Percentiles rank a stretch among this genome's conserved stretches.
Evolutionary conservation across 2,113 vertebrate genomes (phyloP).

Genomic region (Xyliphius kryptos): DNA sequence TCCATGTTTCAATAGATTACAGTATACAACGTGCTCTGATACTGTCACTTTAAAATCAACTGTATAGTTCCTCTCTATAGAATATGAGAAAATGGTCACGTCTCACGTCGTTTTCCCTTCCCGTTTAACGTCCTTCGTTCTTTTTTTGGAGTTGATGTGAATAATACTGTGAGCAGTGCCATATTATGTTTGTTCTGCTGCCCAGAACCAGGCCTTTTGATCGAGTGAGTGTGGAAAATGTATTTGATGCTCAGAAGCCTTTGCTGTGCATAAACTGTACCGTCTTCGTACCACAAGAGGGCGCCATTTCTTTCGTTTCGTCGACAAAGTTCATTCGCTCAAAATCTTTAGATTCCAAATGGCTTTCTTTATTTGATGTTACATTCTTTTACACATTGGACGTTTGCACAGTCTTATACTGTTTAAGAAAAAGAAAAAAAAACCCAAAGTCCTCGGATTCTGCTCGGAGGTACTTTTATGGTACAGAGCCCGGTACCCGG

Average conservation of each 20-base stretch:
- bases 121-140: slow-evolving; percentile 54
- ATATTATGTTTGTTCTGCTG: slow-evolving; percentile 51
- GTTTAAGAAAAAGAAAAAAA: slow-evolving; percentile 49
- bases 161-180: slow-evolving; percentile 69
- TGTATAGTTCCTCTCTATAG: slow-evolving; percentile 53
- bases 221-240: slow-evolving; percentile 14
- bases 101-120: slow-evolving; percentile 63
- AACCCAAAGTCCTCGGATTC: slow-evolving; percentile 3
- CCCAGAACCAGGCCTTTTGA: slow-evolving; percentile 45
- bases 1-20: slow-evolving; percentile 37
- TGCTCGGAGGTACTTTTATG: slow-evolving; percentile 14
- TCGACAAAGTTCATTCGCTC: slow-evolving; percentile 4
- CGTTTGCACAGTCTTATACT: slow-evolving; percentile 59
- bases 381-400: slow-evolving; percentile 52
- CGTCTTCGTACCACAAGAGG: slow-evolving; percentile 53
- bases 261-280: slow-evolving; percentile 22
- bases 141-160: slow-evolving; percentile 62
- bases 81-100: slow-evolving; percentile 41
- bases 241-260: background rate
- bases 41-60: slow-evolving; percentile 72
- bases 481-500: slow-evolving; percentile 1
- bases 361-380: too few species aligned
- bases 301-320: slow-evolving; percentile 49
- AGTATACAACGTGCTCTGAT: slow-evolving; percentile 61
- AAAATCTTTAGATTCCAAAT: background rate